Conservation (phyloP, 2,888 invertebrate genomes). For the Euzetes globulus region DNA sequence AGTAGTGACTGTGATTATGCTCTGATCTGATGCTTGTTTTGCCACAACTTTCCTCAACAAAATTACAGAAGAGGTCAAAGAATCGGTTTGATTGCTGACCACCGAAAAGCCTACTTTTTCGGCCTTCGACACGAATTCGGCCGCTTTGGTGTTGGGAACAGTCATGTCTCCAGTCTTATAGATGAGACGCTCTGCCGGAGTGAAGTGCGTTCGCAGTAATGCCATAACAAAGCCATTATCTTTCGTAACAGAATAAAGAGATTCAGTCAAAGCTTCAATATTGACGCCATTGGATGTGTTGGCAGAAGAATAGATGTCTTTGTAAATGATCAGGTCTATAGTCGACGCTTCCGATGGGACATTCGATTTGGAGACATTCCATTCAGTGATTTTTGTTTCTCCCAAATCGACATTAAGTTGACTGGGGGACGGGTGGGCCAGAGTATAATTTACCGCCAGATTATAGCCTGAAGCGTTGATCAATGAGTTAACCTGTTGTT, state of each 20-base stretch:
- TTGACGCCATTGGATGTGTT: conserved; percentile 27
- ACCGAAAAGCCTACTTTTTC: conserved; percentile 38
- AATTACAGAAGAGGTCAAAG: conserved; percentile 52
- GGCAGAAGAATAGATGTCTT: conserved; percentile 36
- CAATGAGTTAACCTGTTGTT: conserved; percentile 35
- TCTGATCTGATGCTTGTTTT: conserved; percentile 31
- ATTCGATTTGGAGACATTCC: conserved; percentile 55
- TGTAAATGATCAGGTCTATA: conserved; percentile 45
- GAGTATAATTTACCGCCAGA: conserved; percentile 54
- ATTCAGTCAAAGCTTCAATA: conserved; percentile 39
- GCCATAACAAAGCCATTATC: conserved; percentile 62
- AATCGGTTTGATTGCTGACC: conserved; percentile 55
- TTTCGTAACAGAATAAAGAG: conserved; percentile 54
- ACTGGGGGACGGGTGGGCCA: conserved; percentile 52
- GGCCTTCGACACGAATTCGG: conserved; percentile 33
- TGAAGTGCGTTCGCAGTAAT: conserved; percentile 40
- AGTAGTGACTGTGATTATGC: conserved; percentile 37
- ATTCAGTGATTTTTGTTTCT: conserved; percentile 55
- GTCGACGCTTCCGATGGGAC: conserved; percentile 46
- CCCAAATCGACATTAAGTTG: conserved; percentile 43
- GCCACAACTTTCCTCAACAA: conserved; percentile 56
- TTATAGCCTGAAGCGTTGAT: conserved; percentile 37
- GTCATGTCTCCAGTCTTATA: conserved; percentile 39
- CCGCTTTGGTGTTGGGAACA: conserved; percentile 27
- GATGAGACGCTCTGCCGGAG: conserved; percentile 42